phyloP scores from a whole-genome alignment of 2,113 vertebrate genomes.

The Nannobrachium achirus region DNA sequence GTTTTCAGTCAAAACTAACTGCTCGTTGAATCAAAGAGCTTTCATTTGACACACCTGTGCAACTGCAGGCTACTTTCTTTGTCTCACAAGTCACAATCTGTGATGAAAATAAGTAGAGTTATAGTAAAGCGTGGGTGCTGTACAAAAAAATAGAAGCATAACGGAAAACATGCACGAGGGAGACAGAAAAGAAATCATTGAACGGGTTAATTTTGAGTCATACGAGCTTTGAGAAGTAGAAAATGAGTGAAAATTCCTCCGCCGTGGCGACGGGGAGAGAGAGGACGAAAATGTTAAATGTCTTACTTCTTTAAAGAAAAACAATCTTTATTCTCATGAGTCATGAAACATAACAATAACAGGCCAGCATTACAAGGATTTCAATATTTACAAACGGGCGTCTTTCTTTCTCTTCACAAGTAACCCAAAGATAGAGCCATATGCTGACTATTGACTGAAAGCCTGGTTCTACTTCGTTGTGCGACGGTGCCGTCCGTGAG shows the following conservation, averaged over 20 bases:
- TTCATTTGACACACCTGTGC: no score
- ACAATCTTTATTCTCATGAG: background rate
- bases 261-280: slow-evolving; percentile 62
- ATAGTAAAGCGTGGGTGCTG: slow-evolving; percentile 36
- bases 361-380: background rate
- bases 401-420: slow-evolving; percentile 5
- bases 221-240: slow-evolving; percentile 71
- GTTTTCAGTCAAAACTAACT: no score
- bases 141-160: slow-evolving; percentile 5
- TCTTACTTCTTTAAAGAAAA: rapidly evolving
- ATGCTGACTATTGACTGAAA: slow-evolving; percentile 15
- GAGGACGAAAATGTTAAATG: slow-evolving; percentile 18
- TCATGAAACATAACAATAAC: rapidly evolving
- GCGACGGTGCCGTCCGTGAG: no score
- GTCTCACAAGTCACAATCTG: no score
- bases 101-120: no score
- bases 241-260: slow-evolving; percentile 83
- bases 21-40: no score
- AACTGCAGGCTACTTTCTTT: no score
- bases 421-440: slow-evolving; percentile 50
- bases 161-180: slow-evolving; percentile 42
- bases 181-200: slow-evolving; percentile 38
- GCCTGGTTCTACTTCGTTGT: no score
- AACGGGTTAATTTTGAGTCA: slow-evolving; percentile 83
- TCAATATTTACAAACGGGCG: no score